phyloP scores from a whole-genome alignment of 2,797 vertebrate species.

The Vultur gryphus region DNA sequence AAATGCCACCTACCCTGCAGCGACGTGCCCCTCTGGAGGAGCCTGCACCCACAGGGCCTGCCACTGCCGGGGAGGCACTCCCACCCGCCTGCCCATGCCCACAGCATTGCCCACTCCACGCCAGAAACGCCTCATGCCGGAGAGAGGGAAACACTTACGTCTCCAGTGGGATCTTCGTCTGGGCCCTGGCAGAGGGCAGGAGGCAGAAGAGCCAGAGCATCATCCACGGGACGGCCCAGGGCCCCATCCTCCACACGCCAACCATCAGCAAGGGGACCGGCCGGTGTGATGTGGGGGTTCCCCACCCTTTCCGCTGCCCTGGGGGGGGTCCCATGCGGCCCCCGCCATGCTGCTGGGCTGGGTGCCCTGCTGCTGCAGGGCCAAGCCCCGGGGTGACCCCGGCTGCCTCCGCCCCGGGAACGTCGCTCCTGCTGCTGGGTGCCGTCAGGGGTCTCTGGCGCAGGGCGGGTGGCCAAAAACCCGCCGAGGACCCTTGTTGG shows the following conservation, averaged over 20 bases:
- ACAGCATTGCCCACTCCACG: neutral
- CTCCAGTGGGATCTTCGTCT: constrained; percentile 87
- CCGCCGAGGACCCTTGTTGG: rapidly evolving
- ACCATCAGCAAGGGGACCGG: neutral
- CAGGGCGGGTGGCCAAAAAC: rapidly evolving
- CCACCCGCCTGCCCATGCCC: neutral
- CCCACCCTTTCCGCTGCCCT: neutral
- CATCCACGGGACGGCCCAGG: constrained; percentile 73
- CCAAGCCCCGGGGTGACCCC: neutral
- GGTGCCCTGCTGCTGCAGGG: neutral
- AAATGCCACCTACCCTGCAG: neutral
- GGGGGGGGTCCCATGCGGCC: neutral
- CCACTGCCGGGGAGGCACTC: rapidly evolving
- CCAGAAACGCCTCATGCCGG: neutral
- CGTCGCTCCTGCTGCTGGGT: neutral
- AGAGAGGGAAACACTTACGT: constrained; percentile 79
- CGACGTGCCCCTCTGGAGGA: rapidly evolving
- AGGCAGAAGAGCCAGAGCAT: constrained; percentile 71
- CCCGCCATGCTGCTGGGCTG: neutral
- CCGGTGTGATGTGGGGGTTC: neutral
- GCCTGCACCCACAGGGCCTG: neutral
- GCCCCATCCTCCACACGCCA: constrained; percentile 23
- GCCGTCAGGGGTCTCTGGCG: neutral
- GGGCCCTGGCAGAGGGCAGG: constrained; percentile 69
- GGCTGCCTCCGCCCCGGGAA: neutral